Evolutionary conservation across 2,113 vertebrate genomes (phyloP), one percentile per base, ranked within the genome.

Genomic region (Otis tarda): DNA sequence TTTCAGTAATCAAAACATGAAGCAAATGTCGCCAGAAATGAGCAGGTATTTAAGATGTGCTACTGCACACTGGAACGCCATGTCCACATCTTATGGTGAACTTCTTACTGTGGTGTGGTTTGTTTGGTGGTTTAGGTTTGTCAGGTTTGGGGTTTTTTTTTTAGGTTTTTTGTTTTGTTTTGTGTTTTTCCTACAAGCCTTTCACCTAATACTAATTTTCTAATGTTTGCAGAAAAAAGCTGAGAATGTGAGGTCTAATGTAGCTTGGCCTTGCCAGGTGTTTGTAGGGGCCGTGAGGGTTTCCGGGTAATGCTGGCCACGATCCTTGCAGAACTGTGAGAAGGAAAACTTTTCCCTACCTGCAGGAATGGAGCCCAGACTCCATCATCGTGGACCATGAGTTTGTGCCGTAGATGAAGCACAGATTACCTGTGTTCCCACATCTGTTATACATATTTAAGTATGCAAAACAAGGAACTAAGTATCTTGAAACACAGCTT

Each of bases 21-120:
- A 80, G 56, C 33, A 55, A 75, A n/a, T 1, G 0, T 7, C 86
- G 16, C 24, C 24, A 27, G 52, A 57, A 70, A 41, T 23, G 9
- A 78, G 7, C 18, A 61, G 6, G 6, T 50, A 53, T 41, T 83
- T 81, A 20, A 49, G 7, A 18, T 30, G 27, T n/a, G 52, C 50
- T 16, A 2, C 15, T 63, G 31, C 28, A 49, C 8, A 3, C 5
- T 56, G 33, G 31, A 49, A 67, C 7, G 65, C 22, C 7, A 2
- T 12, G 13, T 47, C 37, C 1, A 0, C 27, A 14, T 23, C 35
- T 30, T 21, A 16, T 3, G 7, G 14, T 12, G 27, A 65, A 15
- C 6, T 10, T 16, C 16, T 55, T 37, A 31, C 30, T 19, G 31
- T 31, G 41, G 15, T 43, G 41, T 43, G 41, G 41, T 43, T 43